phyloP scores from a whole-genome alignment of 1,140 invertebrate genomes.

The Atta texana region DNA sequence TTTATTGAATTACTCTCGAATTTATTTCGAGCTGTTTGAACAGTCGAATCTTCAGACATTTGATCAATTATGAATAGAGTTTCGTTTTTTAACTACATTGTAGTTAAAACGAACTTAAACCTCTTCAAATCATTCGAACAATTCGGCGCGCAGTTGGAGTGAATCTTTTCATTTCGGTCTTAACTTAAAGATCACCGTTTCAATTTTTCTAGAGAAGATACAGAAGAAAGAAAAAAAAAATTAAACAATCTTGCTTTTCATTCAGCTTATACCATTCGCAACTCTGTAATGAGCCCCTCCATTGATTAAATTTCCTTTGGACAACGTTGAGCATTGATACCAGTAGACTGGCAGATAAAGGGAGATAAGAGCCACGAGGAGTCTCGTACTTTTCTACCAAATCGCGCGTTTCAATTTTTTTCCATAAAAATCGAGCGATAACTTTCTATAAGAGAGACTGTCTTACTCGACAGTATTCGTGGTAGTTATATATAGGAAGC shows the following conservation, averaged over 20 bases:
- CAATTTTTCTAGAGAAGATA: background rate
- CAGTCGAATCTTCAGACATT: background rate
- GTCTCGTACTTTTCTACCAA: background rate
- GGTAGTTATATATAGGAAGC: background rate
- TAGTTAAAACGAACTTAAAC: background rate
- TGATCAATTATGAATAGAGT: background rate
- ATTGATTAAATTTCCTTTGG: slow-evolving; percentile 52
- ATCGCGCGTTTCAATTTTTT: background rate
- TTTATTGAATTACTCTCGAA: background rate
- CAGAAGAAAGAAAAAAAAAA: background rate
- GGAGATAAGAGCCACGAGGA: slow-evolving; percentile 21
- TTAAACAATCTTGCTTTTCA: background rate
- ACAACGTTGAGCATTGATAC: slow-evolving; percentile 53
- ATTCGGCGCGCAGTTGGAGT: background rate
- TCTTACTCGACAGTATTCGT: background rate
- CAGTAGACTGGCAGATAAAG: slow-evolving; percentile 16
- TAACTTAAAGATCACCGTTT: background rate
- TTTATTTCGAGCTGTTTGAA: background rate
- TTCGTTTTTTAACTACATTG: background rate
- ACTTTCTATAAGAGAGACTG: background rate
- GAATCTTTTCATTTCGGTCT: background rate
- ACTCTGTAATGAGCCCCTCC: background rate
- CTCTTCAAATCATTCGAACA: background rate
- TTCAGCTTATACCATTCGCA: background rate
- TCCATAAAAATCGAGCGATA: background rate